Evolutionary conservation across 2,797 vertebrate genomes (phyloP).

Genomic region (Pelochelys cantorii): DNA sequence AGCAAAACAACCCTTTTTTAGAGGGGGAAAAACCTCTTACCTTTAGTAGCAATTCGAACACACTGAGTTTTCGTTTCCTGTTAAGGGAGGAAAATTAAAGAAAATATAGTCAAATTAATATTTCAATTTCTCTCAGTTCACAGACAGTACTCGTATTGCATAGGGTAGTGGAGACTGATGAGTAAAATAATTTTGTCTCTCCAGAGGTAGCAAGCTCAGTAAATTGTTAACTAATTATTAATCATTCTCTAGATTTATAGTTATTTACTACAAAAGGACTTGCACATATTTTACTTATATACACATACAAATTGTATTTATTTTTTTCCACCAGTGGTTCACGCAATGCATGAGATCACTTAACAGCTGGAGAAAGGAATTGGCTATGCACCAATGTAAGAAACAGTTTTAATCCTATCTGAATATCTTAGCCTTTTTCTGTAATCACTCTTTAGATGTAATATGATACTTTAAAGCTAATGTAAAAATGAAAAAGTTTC

Average conservation of each 20-base stretch:
- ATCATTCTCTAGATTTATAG: neutral
- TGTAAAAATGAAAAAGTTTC: slow-evolving; percentile 36
- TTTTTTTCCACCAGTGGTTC: neutral
- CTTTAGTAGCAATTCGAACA: slow-evolving; percentile 98
- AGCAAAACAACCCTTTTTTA: slow-evolving; percentile 34
- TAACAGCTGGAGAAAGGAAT: neutral
- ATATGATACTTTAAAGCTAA: neutral
- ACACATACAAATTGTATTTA: neutral
- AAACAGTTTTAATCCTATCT: neutral
- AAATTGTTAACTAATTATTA: neutral
- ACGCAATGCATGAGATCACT: slow-evolving; percentile 14
- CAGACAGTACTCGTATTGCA: slow-evolving; percentile 4
- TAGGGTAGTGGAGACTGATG: neutral
- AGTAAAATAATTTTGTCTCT: neutral
- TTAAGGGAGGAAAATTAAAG: slow-evolving; percentile 67
- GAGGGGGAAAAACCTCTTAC: slow-evolving; percentile 81
- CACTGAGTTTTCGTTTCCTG: slow-evolving; percentile 99
- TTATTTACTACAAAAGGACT: neutral
- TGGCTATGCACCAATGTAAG: neutral
- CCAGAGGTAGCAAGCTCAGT: neutral
- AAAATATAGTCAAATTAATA: slow-evolving; percentile 49
- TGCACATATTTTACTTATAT: neutral
- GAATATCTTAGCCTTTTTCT: slow-evolving; percentile 5
- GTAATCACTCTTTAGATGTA: neutral
- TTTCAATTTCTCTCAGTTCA: neutral